Base-by-base conservation (phyloP, 35 echinoderm and acorn worm genomes). In the Nesometra sesokonis region DNA sequence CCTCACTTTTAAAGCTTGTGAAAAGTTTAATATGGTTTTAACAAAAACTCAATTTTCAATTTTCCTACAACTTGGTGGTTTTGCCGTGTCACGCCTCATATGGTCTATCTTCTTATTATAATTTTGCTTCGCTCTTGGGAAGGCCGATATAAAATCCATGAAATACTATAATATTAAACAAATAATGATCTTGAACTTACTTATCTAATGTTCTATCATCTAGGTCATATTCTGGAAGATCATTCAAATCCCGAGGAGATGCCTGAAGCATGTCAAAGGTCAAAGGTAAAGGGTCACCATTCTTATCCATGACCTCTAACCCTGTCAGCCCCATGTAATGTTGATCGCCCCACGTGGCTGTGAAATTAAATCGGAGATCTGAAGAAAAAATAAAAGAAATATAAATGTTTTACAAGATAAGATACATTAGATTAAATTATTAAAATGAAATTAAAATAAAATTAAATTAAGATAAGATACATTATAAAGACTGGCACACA, bases 161-260 rank as follows among this genome's bases (percentile, higher is more conserved):
- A 43, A 43, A 43, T 43, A 43, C 5, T 78, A 78, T 78, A 78
- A 78, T 27, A 32, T 8, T 78, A 29, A 29, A 9, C 5, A 78
- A 78, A 31, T 19, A 46, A 30, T 11, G 11, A 37, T 19, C 17
- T 40, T 40, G 0, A 57, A 91, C 95, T 91, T 43, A 97, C 95
- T 97, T 97, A 81, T 97, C 95, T 77, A 97, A 79, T 31, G 95
- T 97, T 36, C 92, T 88, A 36, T 97, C 95, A 91, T 97, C 95
- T 0, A 46, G 84, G 32, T 87, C 89, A 84, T 97, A 97, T 31
- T 91, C 92, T 35, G 95, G 92, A 57, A 97, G 87, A 40, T 93
- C 81, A 67, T 97, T 93, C 33, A 93, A 78, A 57, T 97, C 95
- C 23, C 85, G 87, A 11, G 95, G 95, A 35, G 38, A 43, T 30